Evolutionary conservation across 35 echinoderm and acorn worm genomes (phyloP).

Genomic region (Holothuria glaberrima): DNA sequence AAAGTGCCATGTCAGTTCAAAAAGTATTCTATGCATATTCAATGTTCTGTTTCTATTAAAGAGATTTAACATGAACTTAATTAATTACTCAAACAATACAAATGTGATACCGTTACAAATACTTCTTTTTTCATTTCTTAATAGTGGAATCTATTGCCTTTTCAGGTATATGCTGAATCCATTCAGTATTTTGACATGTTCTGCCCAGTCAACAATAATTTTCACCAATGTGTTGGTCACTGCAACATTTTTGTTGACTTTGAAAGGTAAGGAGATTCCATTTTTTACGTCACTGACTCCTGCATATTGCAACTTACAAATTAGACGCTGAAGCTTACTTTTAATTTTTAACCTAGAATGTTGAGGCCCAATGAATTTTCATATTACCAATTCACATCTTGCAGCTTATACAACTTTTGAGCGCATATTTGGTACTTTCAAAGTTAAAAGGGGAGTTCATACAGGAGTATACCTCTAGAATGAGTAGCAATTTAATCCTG

Average conservation of each 20-base stretch:
- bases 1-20: too few relatives aligned
- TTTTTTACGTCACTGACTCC: background rate
- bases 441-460: too few relatives aligned
- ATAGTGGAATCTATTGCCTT: slow-evolving; percentile 8
- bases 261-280: slow-evolving; percentile 73
- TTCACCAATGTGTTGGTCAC: slow-evolving; percentile 80
- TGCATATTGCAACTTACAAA: background rate
- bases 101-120: background rate
- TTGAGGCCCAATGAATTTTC: too few relatives aligned
- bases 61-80: background rate
- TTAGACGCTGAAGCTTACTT: too few relatives aligned
- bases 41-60: too few relatives aligned
- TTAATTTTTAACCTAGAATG: too few relatives aligned
- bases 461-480: too few relatives aligned
- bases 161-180: slow-evolving; percentile 91
- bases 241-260: slow-evolving; percentile 77
- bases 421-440: too few relatives aligned
- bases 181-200: slow-evolving; percentile 91
- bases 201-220: slow-evolving; percentile 85
- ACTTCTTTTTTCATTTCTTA: background rate
- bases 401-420: too few relatives aligned
- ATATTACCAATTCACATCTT: too few relatives aligned
- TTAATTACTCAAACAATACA: background rate
- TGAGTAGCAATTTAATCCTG: too few relatives aligned
- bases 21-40: too few relatives aligned